phyloP scores from a whole-genome alignment of 2,888 invertebrate species.

The Heliconius hortense region DNA sequence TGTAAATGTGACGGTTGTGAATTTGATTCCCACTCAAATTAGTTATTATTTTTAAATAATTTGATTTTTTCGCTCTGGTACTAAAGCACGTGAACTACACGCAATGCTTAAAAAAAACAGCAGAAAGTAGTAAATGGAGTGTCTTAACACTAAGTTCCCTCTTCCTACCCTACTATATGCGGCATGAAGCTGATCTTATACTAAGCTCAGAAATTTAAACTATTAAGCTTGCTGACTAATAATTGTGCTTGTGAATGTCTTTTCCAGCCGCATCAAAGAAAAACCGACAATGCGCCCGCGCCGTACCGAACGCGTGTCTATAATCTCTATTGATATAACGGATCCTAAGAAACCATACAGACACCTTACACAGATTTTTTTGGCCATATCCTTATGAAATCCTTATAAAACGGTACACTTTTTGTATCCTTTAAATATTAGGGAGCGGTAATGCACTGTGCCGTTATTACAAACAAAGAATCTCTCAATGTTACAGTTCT shows the following conservation, averaged over 20 bases:
- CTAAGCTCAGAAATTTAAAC: constrained; percentile 5
- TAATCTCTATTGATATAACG: constrained; percentile 81
- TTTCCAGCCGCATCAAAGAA: constrained; percentile 77
- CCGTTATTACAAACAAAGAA: constrained; percentile 73
- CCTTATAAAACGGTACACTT: constrained; percentile 74
- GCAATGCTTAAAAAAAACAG: too few relatives aligned
- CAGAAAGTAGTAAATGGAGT: too few relatives aligned
- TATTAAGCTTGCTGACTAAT: constrained; percentile 55
- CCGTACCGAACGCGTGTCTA: constrained; percentile 72
- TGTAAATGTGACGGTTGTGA: too few relatives aligned
- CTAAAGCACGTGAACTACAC: too few relatives aligned
- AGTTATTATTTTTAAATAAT: too few relatives aligned
- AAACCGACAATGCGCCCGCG: constrained; percentile 66
- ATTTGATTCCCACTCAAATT: too few relatives aligned
- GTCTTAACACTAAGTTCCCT: too few relatives aligned
- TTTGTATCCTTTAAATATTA: constrained; percentile 66
- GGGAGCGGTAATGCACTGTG: constrained; percentile 65
- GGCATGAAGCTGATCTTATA: background rate
- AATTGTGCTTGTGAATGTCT: constrained; percentile 64
- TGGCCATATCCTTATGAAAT: constrained; percentile 55
- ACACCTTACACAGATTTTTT: constrained; percentile 75
- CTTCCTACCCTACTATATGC: too few relatives aligned
- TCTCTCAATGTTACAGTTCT: constrained; percentile 74
- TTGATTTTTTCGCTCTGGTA: too few relatives aligned
- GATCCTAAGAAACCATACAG: constrained; percentile 66